These are phyloP conservation scores for Scomber japonicus DNA, from an alignment of 2,113 vertebrate species.

Conservation along the genomic window DNA sequence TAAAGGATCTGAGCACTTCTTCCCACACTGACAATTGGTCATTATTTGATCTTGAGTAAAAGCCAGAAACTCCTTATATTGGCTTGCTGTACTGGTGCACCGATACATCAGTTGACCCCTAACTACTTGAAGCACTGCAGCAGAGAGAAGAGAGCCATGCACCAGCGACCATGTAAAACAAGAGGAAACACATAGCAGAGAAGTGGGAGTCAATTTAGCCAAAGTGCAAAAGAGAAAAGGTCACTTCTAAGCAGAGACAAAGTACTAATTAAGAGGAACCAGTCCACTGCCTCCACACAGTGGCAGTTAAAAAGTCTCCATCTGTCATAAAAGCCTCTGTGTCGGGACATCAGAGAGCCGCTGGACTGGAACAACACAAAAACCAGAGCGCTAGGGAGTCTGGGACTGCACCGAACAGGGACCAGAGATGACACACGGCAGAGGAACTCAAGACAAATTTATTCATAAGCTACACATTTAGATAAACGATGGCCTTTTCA, in stretches of 20 bases:
- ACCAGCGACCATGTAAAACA: constrained; percentile 34
- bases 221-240: constrained; percentile 49
- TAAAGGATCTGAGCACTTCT: too few relatives aligned
- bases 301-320: constrained; percentile 52
- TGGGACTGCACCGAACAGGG: not conserved
- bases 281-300: constrained; percentile 69
- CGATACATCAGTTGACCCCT: not conserved
- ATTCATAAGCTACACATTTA: constrained; percentile 48
- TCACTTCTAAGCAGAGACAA: constrained; percentile 68
- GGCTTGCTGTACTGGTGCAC: too few relatives aligned
- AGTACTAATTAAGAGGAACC: constrained; percentile 73
- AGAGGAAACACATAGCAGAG: constrained; percentile 32
- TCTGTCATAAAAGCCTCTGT: constrained; percentile 55
- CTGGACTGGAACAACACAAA: constrained; percentile 51
- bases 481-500: constrained; percentile 33
- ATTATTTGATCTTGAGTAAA: not conserved
- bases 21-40: too few relatives aligned
- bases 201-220: constrained; percentile 36
- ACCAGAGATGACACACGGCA: constrained; percentile 8
- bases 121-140: not conserved
- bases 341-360: constrained; percentile 46
- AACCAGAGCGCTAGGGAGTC: constrained; percentile 15
- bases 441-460: constrained; percentile 26
- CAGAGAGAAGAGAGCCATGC: constrained; percentile 1
- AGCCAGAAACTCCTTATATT: not conserved